phyloP scores from a whole-genome alignment of 2,797 vertebrate species.

The Urosaurus nigricauda region DNA sequence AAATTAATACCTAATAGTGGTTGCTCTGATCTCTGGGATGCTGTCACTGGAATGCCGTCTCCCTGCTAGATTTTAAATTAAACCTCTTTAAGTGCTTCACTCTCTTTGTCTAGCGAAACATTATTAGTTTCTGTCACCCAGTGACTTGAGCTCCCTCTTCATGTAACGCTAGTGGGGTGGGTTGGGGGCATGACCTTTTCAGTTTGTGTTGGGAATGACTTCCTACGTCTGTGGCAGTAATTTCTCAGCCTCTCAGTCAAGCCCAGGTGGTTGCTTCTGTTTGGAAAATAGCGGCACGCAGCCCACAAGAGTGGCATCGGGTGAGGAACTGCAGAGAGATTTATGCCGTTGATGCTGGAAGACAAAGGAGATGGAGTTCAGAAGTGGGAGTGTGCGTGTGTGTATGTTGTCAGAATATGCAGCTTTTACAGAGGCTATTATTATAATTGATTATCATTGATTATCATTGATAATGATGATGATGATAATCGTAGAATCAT shows the following conservation, averaged over 20 bases:
- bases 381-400: not conserved
- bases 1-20: conserved; percentile 45
- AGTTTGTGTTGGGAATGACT: conserved; percentile 47
- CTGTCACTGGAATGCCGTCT: conserved; percentile 36
- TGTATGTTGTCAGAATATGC: not conserved
- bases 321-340: not conserved
- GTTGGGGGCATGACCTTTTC: conserved; percentile 53
- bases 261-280: conserved; percentile 40
- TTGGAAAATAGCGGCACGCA: conserved; percentile 35
- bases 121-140: conserved; percentile 38
- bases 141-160: conserved; percentile 44
- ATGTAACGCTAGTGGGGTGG: conserved; percentile 38
- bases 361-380: not conserved
- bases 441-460: too few species aligned
- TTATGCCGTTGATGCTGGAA: not conserved
- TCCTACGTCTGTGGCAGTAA: conserved; percentile 25
- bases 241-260: conserved; percentile 53
- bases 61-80: conserved; percentile 45
- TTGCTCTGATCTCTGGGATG: conserved; percentile 51
- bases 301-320: not conserved
- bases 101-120: conserved; percentile 40
- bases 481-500: too few species aligned
- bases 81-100: conserved; percentile 23
- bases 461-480: too few species aligned
- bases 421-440: too few species aligned